phyloP scores from a whole-genome alignment of 2,888 invertebrate genomes.

The Ichneumon xanthorius region DNA sequence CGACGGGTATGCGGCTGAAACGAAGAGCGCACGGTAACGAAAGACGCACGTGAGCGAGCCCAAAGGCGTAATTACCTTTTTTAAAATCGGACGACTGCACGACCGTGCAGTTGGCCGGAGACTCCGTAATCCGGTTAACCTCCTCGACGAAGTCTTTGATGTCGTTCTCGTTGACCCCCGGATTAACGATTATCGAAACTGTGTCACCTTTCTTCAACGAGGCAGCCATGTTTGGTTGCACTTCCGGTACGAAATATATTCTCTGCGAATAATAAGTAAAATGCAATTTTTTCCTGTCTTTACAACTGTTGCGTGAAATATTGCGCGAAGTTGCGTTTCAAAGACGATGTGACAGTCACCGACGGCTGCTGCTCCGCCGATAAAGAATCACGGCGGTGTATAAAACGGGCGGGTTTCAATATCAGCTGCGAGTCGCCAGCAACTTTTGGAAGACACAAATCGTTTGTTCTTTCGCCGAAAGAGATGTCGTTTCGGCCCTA shows the following conservation, averaged over 20 bases:
- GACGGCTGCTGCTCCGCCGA: too few relatives aligned
- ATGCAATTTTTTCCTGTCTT: neutral
- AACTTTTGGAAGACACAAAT: too few relatives aligned
- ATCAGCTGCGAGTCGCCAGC: too few relatives aligned
- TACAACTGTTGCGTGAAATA: conserved; percentile 44
- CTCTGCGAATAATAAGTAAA: neutral
- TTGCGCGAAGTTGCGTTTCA: conserved; percentile 38
- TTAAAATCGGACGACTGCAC: conserved; percentile 57
- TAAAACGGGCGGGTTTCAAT: too few relatives aligned
- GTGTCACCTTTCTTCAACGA: conserved; percentile 61
- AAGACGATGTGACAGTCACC: too few relatives aligned
- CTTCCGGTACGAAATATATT: conserved; percentile 1
- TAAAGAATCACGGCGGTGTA: too few relatives aligned
- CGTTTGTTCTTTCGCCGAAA: too few relatives aligned
- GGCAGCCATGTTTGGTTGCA: conserved; percentile 51
- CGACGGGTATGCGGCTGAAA: conserved; percentile 86
- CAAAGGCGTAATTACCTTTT: conserved; percentile 46
- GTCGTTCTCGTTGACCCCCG: conserved; percentile 40
- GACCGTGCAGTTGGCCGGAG: conserved; percentile 53
- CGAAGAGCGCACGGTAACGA: neutral
- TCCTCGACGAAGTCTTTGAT: conserved; percentile 56
- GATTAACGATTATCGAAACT: conserved; percentile 54
- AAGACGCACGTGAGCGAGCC: neutral
- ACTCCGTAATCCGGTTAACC: conserved; percentile 61
- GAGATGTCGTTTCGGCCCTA: too few relatives aligned